Evolutionary conservation across 2,797 vertebrate genomes (phyloP), one percentile per base, ranked within the genome.

Genomic region (Acanthurus lineatus): DNA sequence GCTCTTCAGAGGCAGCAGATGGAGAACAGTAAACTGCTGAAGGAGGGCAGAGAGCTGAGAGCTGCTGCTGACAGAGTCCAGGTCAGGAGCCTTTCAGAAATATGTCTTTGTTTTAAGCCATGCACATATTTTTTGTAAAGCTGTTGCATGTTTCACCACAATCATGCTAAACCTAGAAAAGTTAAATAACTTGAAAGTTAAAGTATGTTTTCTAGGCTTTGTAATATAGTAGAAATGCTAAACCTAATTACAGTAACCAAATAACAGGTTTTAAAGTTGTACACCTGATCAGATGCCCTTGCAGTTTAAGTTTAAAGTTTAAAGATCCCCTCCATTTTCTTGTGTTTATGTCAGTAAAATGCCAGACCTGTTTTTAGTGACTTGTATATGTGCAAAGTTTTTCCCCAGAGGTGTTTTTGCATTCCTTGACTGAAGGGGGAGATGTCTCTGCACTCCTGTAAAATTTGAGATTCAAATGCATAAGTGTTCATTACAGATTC

Each of bases 1-100:
- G 17, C 40, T 6, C 38, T 53, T 35, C 66, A 64, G 66, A 69
- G 59, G 44, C 58, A 69, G 59, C 59, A 64, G 66, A 57, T 9
- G 9, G 74, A 77, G 14, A 69, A 63, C 51, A 32, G 9, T 42
- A 47, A 58, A 35, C 73, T 75, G 14, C 22, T 22, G 47, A 45
- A 9, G 49, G 73, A 75, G 22, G 9, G 17, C 63, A 67, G 38
- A 40, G 66, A 69, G 10, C 59, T 62, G 49, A 69, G 22, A 63
- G 32, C 59, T 63, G 44, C 66, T 69, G 66, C 66, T 42, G 66
- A 54, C 12, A 64, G 59, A 64, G 32, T 44, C 12, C 59, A 77
- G 75, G 75, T 77, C 42, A 42, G 74, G n/a, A 40, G 15, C 7
- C 20, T 65, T 8, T 19, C 17, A 44, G 15, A 6, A 45, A n/a